phyloP scores from a whole-genome alignment of 2,113 vertebrate genomes.

The Ptilonorhynchus violaceus region DNA sequence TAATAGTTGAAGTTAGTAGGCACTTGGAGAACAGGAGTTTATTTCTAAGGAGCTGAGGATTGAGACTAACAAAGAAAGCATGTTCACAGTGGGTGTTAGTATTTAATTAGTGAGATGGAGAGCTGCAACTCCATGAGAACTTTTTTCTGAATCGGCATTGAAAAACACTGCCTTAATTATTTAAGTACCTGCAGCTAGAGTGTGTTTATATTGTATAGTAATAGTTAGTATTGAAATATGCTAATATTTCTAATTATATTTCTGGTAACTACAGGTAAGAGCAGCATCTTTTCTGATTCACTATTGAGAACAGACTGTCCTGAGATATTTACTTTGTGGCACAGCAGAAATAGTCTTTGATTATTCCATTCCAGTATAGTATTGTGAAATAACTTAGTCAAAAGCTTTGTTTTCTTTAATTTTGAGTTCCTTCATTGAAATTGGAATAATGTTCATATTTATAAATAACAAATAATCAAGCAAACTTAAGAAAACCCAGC shows the following conservation, averaged over 20 bases:
- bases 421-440: not conserved
- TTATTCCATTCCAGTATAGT: not conserved
- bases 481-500: not conserved
- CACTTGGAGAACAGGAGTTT: not conserved
- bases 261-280: not conserved
- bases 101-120: not conserved
- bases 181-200: not conserved
- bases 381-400: not conserved
- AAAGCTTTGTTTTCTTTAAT: not conserved
- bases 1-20: not conserved
- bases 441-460: not conserved
- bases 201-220: not conserved
- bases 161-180: not conserved
- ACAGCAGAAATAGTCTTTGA: not conserved
- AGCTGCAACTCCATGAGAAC: not conserved
- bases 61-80: not conserved
- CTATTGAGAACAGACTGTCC: not conserved
- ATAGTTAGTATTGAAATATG: not conserved
- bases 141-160: not conserved
- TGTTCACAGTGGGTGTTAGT: not conserved
- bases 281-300: not conserved
- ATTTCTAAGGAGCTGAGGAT: not conserved
- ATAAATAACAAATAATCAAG: not conserved
- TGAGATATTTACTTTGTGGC: not conserved
- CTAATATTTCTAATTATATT: not conserved